Base-by-base conservation (phyloP, 2,113 vertebrate genomes). In the Mustela lutreola region DNA sequence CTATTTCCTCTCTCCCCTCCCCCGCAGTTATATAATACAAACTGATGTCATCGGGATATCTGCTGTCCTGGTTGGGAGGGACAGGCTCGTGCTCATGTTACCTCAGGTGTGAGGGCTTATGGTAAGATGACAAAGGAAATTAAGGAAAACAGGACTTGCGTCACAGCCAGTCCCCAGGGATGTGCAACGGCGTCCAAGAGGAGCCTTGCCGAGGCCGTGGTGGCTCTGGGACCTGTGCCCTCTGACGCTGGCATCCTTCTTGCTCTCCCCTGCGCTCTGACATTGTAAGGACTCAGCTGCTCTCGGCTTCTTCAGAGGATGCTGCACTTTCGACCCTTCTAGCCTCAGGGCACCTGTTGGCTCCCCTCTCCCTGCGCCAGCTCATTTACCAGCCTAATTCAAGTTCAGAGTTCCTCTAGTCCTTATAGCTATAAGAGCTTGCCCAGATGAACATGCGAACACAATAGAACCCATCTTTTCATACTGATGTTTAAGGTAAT, bases 171-270 rank as follows among this genome's bases (percentile, higher is more conserved):
- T 10, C 21, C 70, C 93, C 39, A 45, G 24, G 39, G 33, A 89
- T n/a, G 14, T 5, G 1, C 45, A 12, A 0, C 1, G 11, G 5
- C 33, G 24, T 18, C 22, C 15, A 31, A 5, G 2, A 39, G 50
- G 50, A 28, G 42, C 12, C 63, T 39, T 16, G 28, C 1, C 24
- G 11, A n/a, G 14, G 5, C 15, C 0, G 11, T 2, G 4, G 36
- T 1, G 16, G n/a, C 36, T 48, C 62, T 21, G 19, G 33, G 60
- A 45, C 5, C 5, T 12, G 39, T n/a, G 36, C 11, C 39, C 33
- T 7, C 53, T 11, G 6, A 58, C 10, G 42, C 36, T 0, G 19
- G 65, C 33, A 36, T 9, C 4, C 53, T n/a, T 75, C 5, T 3
- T 11, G 24, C 89, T 67, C 73, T 8, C 7, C 11, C 4, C 50